Conservation (phyloP, 2,113 vertebrate genomes). For the Aphelocoma coerulescens region DNA sequence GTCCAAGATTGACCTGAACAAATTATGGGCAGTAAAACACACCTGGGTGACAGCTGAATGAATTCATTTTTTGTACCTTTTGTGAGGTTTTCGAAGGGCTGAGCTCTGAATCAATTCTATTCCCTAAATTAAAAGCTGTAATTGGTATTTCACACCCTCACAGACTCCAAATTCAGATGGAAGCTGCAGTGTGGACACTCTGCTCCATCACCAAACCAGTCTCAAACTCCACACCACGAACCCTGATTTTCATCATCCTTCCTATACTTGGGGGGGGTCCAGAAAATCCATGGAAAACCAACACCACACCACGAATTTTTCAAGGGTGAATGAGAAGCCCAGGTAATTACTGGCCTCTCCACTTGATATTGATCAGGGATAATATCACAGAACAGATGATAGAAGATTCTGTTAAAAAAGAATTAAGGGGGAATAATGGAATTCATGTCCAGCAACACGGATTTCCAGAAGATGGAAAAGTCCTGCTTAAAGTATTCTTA, state of each 20-base stretch:
- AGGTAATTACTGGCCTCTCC: conserved; percentile 17
- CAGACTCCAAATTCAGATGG: background rate
- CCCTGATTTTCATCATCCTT: background rate
- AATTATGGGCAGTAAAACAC: background rate
- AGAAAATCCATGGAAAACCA: background rate
- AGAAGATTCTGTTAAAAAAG: conserved; percentile 5
- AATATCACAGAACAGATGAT: background rate
- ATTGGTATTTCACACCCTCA: background rate
- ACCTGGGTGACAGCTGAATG: background rate
- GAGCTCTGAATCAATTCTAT: background rate
- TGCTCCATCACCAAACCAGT: background rate
- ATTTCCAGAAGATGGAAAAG: background rate
- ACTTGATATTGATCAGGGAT: background rate
- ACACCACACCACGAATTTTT: background rate
- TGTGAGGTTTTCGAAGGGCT: background rate
- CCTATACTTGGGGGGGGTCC: rapidly evolving
- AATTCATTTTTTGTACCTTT: background rate
- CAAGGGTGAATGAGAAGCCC: background rate
- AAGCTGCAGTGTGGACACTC: background rate
- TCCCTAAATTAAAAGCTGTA: background rate
- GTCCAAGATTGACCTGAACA: background rate
- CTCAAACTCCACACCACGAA: background rate
- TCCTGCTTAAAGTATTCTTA: background rate
- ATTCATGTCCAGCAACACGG: background rate
- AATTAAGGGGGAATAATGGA: conserved; percentile 10